A percentile compares a stretch with the other conserved stretches of the same genome.
Evolutionary conservation across 2,797 vertebrate species (phyloP).

Genomic region (Sebastes iracundus): DNA sequence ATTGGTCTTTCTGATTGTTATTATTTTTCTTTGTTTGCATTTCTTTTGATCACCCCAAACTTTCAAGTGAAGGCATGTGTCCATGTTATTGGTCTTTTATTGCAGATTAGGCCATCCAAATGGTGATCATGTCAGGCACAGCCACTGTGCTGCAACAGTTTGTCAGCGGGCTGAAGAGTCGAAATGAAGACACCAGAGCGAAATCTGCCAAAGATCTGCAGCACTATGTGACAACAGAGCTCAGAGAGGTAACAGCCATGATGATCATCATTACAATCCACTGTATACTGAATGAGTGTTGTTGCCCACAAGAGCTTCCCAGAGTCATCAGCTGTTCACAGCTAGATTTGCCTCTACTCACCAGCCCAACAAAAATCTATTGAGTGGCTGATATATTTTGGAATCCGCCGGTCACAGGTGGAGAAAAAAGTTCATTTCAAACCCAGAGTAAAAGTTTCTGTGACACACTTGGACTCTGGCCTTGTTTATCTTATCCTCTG

Average conservation of each 20-base stretch:
- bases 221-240: constrained; percentile 98
- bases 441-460: not conserved
- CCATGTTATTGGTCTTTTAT: not conserved
- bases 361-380: too few relatives aligned
- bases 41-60: not conserved
- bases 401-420: too few relatives aligned
- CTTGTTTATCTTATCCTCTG: not conserved
- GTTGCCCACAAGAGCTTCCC: not conserved
- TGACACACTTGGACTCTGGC: not conserved
- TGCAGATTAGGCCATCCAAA: constrained; percentile 60
- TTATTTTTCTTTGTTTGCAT: not conserved
- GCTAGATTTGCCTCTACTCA: too few relatives aligned
- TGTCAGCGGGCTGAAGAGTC: constrained; percentile 93
- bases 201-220: constrained; percentile 98
- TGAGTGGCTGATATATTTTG: too few relatives aligned
- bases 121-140: constrained; percentile 90
- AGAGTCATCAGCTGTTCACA: not conserved
- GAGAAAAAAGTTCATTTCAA: too few relatives aligned
- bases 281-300: not conserved
- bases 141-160: constrained; percentile 97
- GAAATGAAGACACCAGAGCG: constrained; percentile 93
- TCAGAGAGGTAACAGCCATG: constrained; percentile 87
- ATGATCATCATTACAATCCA: not conserved
- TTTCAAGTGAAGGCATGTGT: not conserved
- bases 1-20: not conserved